A percentile compares a stretch with the other conserved stretches of the same genome.
Evolutionary conservation across 2,113 vertebrate genomes (phyloP).

Genomic region (Chamaea fasciata): DNA sequence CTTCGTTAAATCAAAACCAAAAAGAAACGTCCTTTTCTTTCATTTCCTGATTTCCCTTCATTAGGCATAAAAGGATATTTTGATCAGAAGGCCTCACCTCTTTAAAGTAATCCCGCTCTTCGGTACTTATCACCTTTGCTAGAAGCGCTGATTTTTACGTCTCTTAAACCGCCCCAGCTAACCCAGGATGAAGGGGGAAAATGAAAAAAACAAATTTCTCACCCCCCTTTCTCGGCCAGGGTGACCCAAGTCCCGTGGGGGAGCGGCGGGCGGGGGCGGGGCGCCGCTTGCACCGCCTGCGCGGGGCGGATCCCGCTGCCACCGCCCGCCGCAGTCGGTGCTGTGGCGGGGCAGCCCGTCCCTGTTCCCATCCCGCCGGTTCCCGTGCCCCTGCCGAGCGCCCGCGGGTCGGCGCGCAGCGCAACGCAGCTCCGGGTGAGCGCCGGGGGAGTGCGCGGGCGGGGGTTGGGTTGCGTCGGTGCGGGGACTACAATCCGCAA

Average conservation of each 20-base stretch:
- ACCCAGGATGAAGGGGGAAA: fast-evolving
- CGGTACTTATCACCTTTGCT: not conserved
- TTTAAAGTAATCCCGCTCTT: not conserved
- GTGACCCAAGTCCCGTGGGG: not conserved
- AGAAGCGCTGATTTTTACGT: not conserved
- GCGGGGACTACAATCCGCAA: not conserved
- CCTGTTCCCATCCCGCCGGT: too few species aligned
- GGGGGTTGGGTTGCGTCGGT: not conserved
- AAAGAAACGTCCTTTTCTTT: not conserved
- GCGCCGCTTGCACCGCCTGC: not conserved
- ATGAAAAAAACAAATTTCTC: fast-evolving
- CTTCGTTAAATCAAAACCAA: not conserved
- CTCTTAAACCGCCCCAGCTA: not conserved
- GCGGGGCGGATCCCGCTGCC: not conserved
- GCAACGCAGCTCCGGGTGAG: not conserved
- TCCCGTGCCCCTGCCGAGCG: not conserved
- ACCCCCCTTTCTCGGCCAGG: fast-evolving
- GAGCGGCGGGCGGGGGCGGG: not conserved
- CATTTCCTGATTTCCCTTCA: not conserved
- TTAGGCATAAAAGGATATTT: not conserved
- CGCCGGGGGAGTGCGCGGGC: not conserved
- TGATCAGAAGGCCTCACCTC: not conserved
- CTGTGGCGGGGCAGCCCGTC: not conserved
- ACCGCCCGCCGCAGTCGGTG: not conserved
- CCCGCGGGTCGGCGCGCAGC: too few species aligned